A percentile compares a stretch with the other conserved stretches of the same genome.
Conservation (phyloP, 2,888 invertebrate genomes). For the Caenorhabditis sulstoni region DNA sequence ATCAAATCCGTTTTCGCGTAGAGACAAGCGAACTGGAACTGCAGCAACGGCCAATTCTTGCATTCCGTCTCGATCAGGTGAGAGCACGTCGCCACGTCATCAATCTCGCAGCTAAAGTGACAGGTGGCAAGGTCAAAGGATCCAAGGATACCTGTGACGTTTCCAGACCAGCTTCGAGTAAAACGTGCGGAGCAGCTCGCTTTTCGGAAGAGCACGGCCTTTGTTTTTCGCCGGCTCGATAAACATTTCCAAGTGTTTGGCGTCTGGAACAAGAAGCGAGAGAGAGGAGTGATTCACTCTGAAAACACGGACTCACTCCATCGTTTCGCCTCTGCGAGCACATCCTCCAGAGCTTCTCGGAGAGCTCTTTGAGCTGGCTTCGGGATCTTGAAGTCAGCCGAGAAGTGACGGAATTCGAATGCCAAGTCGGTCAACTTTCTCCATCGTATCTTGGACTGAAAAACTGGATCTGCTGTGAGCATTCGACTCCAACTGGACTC, state of each 20-base stretch:
- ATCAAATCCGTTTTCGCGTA: conserved; percentile 67
- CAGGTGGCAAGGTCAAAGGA: conserved; percentile 15
- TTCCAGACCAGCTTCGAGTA: conserved; percentile 66
- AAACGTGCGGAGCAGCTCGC: conserved; percentile 69
- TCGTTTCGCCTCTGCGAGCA: conserved; percentile 58
- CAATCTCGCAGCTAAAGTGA: conserved; percentile 54
- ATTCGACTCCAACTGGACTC: neutral
- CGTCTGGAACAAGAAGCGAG: conserved; percentile 52
- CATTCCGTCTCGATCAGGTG: conserved; percentile 64
- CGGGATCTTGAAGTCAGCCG: conserved; percentile 52
- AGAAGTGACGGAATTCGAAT: conserved; percentile 53
- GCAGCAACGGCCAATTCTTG: conserved; percentile 68
- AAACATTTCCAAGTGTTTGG: conserved; percentile 72
- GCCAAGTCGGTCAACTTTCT: conserved; percentile 63
- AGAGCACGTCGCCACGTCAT: conserved; percentile 64
- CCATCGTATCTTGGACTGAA: conserved; percentile 70
- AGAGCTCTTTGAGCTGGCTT: conserved; percentile 31
- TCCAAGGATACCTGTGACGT: conserved; percentile 36
- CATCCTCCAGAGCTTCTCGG: conserved; percentile 47
- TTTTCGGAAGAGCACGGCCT: conserved; percentile 60
- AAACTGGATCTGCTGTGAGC: no score
- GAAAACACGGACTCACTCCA: conserved; percentile 50
- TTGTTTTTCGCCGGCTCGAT: conserved; percentile 49
- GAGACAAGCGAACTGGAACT: conserved; percentile 71
- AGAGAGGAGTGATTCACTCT: neutral